Percentiles rank a stretch among this genome's conserved stretches.
phyloP scores from a whole-genome alignment of 2,797 vertebrate genomes.

The Falco rusticolus region DNA sequence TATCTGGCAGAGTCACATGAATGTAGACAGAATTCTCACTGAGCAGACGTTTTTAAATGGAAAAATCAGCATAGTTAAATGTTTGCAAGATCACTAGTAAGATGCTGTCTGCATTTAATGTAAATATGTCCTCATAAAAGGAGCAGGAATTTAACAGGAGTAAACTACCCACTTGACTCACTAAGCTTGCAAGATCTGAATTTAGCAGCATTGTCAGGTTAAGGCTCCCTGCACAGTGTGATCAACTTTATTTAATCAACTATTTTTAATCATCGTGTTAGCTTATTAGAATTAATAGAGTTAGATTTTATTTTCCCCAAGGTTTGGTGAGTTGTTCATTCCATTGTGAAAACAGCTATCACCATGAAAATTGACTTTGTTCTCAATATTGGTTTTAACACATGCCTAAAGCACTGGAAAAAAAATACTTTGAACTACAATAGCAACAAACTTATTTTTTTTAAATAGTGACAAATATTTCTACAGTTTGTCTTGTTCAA shows the following conservation, averaged over 20 bases:
- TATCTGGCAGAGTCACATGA: constrained; percentile 1
- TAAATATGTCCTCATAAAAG: background rate
- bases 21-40: background rate
- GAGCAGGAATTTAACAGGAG: background rate
- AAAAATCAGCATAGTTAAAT: background rate
- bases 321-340: background rate
- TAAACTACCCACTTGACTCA: background rate
- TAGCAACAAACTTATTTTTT: background rate
- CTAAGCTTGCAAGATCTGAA: background rate
- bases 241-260: background rate
- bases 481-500: background rate
- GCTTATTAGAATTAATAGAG: background rate
- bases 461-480: background rate
- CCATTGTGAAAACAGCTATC: background rate
- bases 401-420: background rate
- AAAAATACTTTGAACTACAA: background rate
- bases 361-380: background rate
- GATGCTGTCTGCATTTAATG: background rate
- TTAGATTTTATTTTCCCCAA: background rate
- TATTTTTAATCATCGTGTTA: background rate
- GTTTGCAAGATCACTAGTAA: background rate
- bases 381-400: background rate
- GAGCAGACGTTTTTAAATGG: background rate
- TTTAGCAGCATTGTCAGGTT: background rate
- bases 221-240: background rate